Conservation (phyloP, 2,888 invertebrate genomes). For the Phortica magna region DNA sequence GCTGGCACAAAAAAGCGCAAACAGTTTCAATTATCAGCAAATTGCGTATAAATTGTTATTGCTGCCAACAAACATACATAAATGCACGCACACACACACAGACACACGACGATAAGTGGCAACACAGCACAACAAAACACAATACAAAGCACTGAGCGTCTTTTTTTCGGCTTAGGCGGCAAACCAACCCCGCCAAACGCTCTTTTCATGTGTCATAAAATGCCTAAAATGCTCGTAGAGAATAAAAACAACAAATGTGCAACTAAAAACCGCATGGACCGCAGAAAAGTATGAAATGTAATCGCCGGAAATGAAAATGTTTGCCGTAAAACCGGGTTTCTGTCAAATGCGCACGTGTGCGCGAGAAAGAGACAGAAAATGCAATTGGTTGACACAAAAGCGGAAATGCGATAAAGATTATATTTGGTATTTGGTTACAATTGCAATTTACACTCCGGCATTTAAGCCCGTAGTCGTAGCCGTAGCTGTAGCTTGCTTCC, state of each 20-base stretch:
- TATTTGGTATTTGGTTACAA: background rate
- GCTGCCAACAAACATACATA: background rate
- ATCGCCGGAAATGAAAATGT: background rate
- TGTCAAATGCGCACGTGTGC: no score
- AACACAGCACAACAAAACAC: no score
- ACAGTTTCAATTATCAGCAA: conserved; percentile 46
- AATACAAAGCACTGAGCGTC: no score
- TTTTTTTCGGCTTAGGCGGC: no score
- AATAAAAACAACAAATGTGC: conserved; percentile 18
- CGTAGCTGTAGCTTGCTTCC: background rate
- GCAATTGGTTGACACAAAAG: background rate
- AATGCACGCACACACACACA: no score
- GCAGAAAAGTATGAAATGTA: background rate
- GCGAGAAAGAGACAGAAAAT: background rate
- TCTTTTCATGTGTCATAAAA: no score
- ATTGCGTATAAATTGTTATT: conserved; percentile 39
- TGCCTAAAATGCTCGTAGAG: background rate
- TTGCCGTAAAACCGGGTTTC: background rate
- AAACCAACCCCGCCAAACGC: no score
- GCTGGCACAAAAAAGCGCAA: conserved; percentile 30
- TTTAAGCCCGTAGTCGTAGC: background rate
- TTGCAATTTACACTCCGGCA: background rate
- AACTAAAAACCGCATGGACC: background rate
- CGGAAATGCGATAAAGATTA: conserved; percentile 10
- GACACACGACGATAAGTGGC: no score